These are phyloP conservation scores for Sicus ferrugineus DNA, from an alignment of 2,888 invertebrate genomes.

Conservation along the genomic window DNA sequence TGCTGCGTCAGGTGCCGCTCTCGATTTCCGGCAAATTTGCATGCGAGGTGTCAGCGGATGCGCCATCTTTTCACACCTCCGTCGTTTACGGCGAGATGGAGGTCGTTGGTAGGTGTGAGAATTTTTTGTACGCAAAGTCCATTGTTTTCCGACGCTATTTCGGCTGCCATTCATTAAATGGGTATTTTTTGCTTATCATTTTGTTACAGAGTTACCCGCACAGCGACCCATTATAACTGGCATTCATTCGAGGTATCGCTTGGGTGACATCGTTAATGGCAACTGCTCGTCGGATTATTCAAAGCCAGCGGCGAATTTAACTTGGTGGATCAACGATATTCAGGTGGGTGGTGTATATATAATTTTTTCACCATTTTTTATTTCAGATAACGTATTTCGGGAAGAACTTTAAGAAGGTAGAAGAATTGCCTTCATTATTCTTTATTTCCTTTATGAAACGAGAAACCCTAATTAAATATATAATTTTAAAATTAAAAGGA, in stretches of 20 bases:
- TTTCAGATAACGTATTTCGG: too few species aligned
- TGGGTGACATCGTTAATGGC: constrained; percentile 67
- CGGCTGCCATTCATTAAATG: constrained; percentile 13
- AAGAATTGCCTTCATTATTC: background rate
- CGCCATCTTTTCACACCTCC: constrained; percentile 62
- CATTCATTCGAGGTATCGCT: constrained; percentile 66
- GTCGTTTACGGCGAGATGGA: constrained; percentile 62
- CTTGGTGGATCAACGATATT: constrained; percentile 69
- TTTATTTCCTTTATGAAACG: background rate
- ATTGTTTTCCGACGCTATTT: background rate
- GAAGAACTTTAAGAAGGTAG: too few species aligned
- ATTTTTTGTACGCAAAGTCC: background rate
- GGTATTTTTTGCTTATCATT: constrained; percentile 30
- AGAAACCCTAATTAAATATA: too few species aligned
- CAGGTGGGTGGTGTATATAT: constrained; percentile 50
- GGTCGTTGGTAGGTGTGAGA: constrained; percentile 57
- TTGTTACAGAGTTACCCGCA: constrained; percentile 66
- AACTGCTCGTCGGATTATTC: constrained; percentile 69
- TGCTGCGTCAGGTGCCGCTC: constrained; percentile 59
- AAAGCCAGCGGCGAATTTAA: constrained; percentile 68
- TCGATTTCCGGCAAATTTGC: constrained; percentile 61
- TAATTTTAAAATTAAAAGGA: too few species aligned
- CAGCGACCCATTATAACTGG: constrained; percentile 67
- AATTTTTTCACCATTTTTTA: too few species aligned
- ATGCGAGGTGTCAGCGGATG: constrained; percentile 64